Evolutionary conservation across 2,797 vertebrate species (phyloP).

Genomic region (Melanotaenia parkinsoni): DNA sequence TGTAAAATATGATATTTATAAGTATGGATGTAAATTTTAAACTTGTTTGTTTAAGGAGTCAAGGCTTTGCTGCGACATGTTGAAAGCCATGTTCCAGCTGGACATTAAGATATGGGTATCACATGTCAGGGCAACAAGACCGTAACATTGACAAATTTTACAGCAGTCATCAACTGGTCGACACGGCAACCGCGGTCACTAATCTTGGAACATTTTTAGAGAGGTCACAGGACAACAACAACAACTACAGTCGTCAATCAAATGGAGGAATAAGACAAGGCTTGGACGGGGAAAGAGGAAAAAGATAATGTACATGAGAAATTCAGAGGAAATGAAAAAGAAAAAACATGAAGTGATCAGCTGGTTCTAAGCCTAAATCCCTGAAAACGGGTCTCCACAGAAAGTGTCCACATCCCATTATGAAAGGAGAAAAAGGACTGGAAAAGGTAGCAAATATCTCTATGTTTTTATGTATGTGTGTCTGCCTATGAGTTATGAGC

Average conservation of each 20-base stretch:
- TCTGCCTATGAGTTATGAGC: slow-evolving; percentile 6
- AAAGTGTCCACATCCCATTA: slow-evolving; percentile 72
- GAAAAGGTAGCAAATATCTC: slow-evolving; percentile 52
- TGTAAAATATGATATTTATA: neutral
- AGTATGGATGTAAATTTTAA: slow-evolving; percentile 23
- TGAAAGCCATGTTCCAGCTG: slow-evolving; percentile 64
- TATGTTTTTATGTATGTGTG: slow-evolving; percentile 8
- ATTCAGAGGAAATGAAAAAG: slow-evolving; percentile 50
- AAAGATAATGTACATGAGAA: slow-evolving; percentile 39
- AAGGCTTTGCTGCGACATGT: slow-evolving; percentile 44
- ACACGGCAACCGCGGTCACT: slow-evolving; percentile 45
- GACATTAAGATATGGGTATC: slow-evolving; percentile 47
- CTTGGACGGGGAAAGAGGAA: neutral
- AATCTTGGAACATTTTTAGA: slow-evolving; percentile 67
- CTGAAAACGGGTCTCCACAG: slow-evolving; percentile 67
- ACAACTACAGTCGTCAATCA: slow-evolving; percentile 56
- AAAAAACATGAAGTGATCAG: slow-evolving; percentile 56
- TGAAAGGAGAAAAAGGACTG: slow-evolving; percentile 64
- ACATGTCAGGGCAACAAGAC: slow-evolving; percentile 49
- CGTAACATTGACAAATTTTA: slow-evolving; percentile 66
- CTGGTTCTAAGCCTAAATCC: slow-evolving; percentile 70
- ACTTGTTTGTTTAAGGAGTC: slow-evolving; percentile 23
- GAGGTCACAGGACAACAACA: slow-evolving; percentile 47
- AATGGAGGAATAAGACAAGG: neutral
- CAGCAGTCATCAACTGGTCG: slow-evolving; percentile 55